Evolutionary conservation across 1,140 invertebrate genomes (phyloP).

Genomic region (Apocrypta bakeri): DNA sequence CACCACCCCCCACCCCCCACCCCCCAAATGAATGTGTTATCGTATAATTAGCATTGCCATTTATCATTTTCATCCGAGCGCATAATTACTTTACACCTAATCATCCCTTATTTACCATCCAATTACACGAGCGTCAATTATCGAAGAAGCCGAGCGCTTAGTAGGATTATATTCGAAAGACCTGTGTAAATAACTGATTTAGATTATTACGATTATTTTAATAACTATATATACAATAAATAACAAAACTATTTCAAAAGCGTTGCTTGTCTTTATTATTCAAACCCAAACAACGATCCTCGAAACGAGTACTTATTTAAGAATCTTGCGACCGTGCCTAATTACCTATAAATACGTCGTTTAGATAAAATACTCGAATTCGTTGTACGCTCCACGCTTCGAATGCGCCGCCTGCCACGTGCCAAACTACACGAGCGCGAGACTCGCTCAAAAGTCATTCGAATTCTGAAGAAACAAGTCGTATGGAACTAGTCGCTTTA

Average conservation of each 20-base stretch:
- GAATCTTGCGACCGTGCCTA: no score
- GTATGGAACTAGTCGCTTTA: no score
- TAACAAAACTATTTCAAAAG: constrained; percentile 47
- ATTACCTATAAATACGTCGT: no score
- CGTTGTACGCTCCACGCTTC: no score
- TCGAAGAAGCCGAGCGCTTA: constrained; percentile 49
- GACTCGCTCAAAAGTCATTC: no score
- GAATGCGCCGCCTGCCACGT: no score
- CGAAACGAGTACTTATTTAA: no score
- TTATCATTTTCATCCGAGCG: constrained; percentile 6
- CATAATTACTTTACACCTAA: neutral
- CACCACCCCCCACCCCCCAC: no score
- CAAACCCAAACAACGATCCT: no score
- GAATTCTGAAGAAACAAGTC: no score
- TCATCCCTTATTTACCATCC: constrained; percentile 37
- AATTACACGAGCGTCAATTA: constrained; percentile 47
- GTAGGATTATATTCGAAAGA: constrained; percentile 45
- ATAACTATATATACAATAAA: constrained; percentile 51
- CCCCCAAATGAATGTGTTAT: neutral
- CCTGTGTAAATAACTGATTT: constrained; percentile 48
- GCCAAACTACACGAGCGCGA: no score
- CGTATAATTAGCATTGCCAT: constrained; percentile 25
- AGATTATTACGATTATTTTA: constrained; percentile 52
- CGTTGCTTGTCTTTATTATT: neutral
- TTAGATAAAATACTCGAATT: no score